Evolutionary conservation across 2,888 invertebrate species (phyloP).

Genomic region (Coleophora deauratella): DNA sequence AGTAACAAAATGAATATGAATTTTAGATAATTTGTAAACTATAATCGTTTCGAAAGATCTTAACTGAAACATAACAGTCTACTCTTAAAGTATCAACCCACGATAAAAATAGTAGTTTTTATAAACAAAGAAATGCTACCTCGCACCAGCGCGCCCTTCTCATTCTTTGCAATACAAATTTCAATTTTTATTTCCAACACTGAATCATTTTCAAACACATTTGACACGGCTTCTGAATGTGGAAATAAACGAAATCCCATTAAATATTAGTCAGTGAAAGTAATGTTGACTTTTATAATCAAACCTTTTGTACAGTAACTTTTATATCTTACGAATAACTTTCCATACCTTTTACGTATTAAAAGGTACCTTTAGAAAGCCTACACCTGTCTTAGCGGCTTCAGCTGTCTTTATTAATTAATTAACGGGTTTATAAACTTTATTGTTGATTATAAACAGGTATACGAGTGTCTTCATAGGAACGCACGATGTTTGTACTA

Average conservation of each 20-base stretch:
- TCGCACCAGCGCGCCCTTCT: too few species aligned
- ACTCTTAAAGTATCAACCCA: too few species aligned
- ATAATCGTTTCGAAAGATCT: too few species aligned
- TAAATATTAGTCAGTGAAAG: conserved; percentile 23
- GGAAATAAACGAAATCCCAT: conserved; percentile 15
- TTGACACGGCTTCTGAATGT: conserved; percentile 17
- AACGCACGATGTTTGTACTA: background rate
- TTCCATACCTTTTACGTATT: too few species aligned
- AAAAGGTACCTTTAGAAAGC: conserved; percentile 1
- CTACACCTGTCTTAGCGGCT: conserved; percentile 18
- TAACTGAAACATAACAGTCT: too few species aligned
- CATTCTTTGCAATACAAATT: too few species aligned
- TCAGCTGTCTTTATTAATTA: conserved; percentile 28
- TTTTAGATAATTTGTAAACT: too few species aligned
- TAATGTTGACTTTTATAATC: conserved; percentile 9
- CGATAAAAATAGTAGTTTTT: too few species aligned
- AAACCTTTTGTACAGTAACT: background rate
- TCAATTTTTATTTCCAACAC: background rate
- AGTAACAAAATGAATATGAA: too few species aligned
- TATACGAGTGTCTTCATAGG: background rate
- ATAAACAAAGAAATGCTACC: too few species aligned
- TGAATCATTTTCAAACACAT: conserved; percentile 7
- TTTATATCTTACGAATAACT: background rate
- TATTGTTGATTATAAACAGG: conserved; percentile 7
- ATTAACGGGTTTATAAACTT: conserved; percentile 16